Evolutionary conservation across 2,888 invertebrate genomes (phyloP).

Genomic region (Erannis defoliaria): DNA sequence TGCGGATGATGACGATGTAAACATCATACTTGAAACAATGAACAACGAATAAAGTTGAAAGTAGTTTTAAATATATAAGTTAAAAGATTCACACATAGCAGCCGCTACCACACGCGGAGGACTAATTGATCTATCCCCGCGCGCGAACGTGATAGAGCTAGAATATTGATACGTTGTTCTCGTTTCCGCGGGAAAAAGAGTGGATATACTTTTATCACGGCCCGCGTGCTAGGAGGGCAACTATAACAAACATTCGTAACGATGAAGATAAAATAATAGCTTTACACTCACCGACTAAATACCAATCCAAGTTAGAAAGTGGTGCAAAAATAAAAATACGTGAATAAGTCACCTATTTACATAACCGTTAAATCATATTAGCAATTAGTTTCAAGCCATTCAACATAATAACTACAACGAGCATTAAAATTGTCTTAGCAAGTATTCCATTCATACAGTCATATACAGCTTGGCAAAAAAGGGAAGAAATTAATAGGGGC

Average conservation of each 20-base stretch:
- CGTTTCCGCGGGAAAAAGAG: too few species aligned
- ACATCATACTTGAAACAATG: too few species aligned
- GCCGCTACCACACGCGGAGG: too few species aligned
- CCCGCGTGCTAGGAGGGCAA: too few species aligned
- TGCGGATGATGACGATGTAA: too few species aligned
- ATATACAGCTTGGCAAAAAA: too few species aligned
- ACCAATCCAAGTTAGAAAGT: conserved; percentile 62
- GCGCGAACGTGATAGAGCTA: too few species aligned
- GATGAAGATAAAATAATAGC: conserved; percentile 10
- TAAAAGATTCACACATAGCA: background rate
- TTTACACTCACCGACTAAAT: conserved; percentile 81
- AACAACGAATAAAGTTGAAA: background rate
- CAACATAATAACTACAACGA: conserved; percentile 21
- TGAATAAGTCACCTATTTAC: conserved; percentile 53
- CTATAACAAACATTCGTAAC: background rate
- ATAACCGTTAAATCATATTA: conserved; percentile 31
- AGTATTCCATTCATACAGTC: conserved; percentile 7
- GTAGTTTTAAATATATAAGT: background rate
- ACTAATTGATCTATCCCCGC: too few species aligned
- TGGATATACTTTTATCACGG: too few species aligned
- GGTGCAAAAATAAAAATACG: conserved; percentile 64
- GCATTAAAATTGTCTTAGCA: conserved; percentile 9
- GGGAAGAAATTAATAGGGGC: too few species aligned
- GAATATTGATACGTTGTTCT: too few species aligned
- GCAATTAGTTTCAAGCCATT: conserved; percentile 31